Evolutionary conservation across 2,113 vertebrate species (phyloP).

Genomic region (Stigmatopora argus): DNA sequence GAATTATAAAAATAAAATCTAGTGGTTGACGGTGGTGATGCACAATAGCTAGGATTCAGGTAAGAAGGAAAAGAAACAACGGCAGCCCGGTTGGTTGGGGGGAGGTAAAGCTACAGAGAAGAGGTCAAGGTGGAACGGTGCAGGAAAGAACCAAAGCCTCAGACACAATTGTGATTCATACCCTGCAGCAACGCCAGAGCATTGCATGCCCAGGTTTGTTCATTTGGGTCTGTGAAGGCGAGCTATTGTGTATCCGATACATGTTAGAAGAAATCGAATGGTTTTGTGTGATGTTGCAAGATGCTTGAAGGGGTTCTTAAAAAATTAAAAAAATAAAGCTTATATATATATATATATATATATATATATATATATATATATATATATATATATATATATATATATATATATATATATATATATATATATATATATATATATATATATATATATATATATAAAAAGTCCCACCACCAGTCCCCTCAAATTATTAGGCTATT

Average conservation of each 20-base stretch:
- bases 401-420: too few relatives aligned
- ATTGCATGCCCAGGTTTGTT: conserved; percentile 53
- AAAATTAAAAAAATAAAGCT: too few relatives aligned
- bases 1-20: conserved; percentile 41
- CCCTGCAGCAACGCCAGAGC: conserved; percentile 79
- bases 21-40: conserved; percentile 29
- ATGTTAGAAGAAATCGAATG: conserved; percentile 45
- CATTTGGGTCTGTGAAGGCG: conserved; percentile 58
- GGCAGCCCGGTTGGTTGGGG: conserved; percentile 77
- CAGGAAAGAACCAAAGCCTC: conserved; percentile 64
- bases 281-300: conserved; percentile 73
- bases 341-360: too few relatives aligned
- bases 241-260: conserved; percentile 11
- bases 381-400: too few relatives aligned
- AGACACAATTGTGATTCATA: conserved; percentile 91
- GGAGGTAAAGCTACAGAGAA: conserved; percentile 73
- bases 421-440: too few relatives aligned
- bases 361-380: too few relatives aligned
- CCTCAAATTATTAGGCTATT: conserved; percentile 97
- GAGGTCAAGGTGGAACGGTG: conserved; percentile 65
- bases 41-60: conserved; percentile 35
- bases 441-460: too few relatives aligned
- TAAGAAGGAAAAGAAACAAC: conserved; percentile 56
- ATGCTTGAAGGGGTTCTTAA: conserved; percentile 71
- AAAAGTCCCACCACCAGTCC: conserved; percentile 89